Evolutionary conservation across 2,888 invertebrate genomes (phyloP).

Genomic region (Aspidiotus destructor): DNA sequence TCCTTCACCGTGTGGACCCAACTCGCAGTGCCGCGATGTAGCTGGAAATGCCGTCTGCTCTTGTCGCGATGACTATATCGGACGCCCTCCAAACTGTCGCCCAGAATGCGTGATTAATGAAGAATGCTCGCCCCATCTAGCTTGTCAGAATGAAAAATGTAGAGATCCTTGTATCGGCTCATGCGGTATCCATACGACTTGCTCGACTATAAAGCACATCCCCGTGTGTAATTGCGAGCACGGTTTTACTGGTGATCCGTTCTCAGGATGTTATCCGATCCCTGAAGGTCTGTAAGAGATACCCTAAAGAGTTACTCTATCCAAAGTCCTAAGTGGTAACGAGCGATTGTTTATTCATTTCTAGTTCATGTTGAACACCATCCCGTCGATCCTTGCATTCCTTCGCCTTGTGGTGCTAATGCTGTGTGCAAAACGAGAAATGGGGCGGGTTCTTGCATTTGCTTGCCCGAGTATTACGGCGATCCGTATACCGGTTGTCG

Average conservation of each 20-base stretch:
- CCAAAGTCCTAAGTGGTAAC: neutral
- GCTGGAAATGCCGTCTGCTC: constrained; percentile 48
- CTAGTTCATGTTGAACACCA: neutral
- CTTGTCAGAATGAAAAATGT: constrained; percentile 48
- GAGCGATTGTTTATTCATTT: neutral
- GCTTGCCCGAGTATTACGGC: constrained; percentile 71
- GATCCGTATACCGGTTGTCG: constrained; percentile 77
- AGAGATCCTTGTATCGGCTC: constrained; percentile 56
- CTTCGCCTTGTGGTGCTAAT: constrained; percentile 77
- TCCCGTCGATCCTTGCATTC: constrained; percentile 56
- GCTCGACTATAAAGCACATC: constrained; percentile 50
- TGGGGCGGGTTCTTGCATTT: constrained; percentile 71
- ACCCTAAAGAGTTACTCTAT: no score
- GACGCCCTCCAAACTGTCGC: constrained; percentile 53
- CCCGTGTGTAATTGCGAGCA: constrained; percentile 47
- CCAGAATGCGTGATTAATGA: constrained; percentile 54
- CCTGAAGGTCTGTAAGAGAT: constrained; percentile 45
- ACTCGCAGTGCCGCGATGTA: constrained; percentile 48
- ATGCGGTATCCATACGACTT: constrained; percentile 57
- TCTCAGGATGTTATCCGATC: constrained; percentile 48
- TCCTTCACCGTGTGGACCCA: constrained; percentile 58
- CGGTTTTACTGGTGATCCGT: constrained; percentile 54
- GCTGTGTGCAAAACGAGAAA: constrained; percentile 72
- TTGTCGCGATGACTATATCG: constrained; percentile 51
- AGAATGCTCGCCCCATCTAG: constrained; percentile 47